A percentile compares a stretch with the other conserved stretches of the same genome.
phyloP scores from a whole-genome alignment of 2,113 vertebrate genomes.

The Podiceps cristatus region DNA sequence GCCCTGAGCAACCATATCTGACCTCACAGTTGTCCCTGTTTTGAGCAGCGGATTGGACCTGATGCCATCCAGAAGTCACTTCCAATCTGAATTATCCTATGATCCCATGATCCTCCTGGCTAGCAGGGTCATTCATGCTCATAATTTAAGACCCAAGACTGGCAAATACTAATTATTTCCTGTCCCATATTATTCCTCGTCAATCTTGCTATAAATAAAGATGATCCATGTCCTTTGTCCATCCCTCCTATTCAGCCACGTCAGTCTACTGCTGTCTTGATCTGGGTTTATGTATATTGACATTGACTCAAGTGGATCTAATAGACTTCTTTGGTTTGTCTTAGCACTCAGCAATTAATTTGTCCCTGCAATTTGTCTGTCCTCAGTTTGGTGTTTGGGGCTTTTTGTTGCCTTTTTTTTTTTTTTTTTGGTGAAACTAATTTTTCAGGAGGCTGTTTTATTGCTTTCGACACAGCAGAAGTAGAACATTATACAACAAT shows the following conservation, averaged over 20 bases:
- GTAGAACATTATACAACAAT: neutral
- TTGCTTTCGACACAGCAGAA: neutral
- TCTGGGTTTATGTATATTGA: neutral
- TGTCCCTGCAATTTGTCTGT: neutral
- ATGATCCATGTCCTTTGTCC: neutral
- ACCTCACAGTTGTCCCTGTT: neutral
- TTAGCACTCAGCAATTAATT: neutral
- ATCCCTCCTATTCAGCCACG: neutral
- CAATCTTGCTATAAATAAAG: neutral
- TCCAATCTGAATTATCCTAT: neutral
- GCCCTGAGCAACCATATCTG: neutral
- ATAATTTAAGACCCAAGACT: neutral
- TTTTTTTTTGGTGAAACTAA: neutral
- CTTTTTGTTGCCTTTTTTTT: neutral
- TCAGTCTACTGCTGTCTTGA: neutral
- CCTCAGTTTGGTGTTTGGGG: neutral
- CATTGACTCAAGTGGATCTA: neutral
- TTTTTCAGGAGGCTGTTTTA: neutral
- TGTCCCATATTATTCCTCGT: neutral
- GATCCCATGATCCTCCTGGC: neutral
- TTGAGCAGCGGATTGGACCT: neutral
- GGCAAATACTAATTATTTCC: neutral
- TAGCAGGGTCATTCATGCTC: neutral
- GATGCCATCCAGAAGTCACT: neutral
- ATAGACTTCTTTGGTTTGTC: neutral